Percentiles rank a stretch among this genome's conserved stretches.
Conservation (phyloP, 2,113 vertebrate species). For the Myxocyprinus asiaticus region DNA sequence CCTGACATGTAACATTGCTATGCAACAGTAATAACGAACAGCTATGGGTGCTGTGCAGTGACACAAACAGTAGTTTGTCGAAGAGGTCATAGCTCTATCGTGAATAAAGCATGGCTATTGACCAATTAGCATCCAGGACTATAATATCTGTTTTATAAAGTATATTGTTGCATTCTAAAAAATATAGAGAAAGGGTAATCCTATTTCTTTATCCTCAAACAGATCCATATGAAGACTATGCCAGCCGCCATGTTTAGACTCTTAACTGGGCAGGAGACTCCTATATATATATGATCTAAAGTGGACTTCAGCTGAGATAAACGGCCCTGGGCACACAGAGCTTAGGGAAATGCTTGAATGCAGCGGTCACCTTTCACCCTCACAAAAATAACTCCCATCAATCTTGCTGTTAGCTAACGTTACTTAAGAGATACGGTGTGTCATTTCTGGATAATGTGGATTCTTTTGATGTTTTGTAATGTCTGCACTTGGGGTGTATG, state of each 20-base stretch:
- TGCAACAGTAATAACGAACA: no score
- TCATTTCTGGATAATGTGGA: conserved; percentile 56
- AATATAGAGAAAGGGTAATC: background rate
- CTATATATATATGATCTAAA: conserved; percentile 88
- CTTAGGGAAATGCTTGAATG: conserved; percentile 13
- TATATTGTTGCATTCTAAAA: background rate
- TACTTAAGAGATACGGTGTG: conserved; percentile 27
- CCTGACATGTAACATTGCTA: no score
- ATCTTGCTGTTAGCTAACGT: conserved; percentile 57
- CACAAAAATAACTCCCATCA: conserved; percentile 51
- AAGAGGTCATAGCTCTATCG: no score
- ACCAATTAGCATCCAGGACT: no score
- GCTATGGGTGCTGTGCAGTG: no score
- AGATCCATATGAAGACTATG: conserved; percentile 99
- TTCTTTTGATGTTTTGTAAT: conserved; percentile 70
- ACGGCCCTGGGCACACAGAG: conserved; percentile 36
- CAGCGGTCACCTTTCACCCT: conserved; percentile 48
- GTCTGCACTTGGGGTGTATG: conserved; percentile 60
- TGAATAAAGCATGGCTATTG: no score
- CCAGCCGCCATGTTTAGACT: conserved; percentile 98
- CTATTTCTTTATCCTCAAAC: conserved; percentile 34
- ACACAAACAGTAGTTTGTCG: no score
- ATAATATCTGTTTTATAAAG: background rate
- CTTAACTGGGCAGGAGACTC: conserved; percentile 97
- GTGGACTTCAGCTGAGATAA: conserved; percentile 29